A percentile compares a stretch with the other conserved stretches of the same genome.
phyloP scores from a whole-genome alignment of 2,113 vertebrate genomes.

The Noctilio leporinus region DNA sequence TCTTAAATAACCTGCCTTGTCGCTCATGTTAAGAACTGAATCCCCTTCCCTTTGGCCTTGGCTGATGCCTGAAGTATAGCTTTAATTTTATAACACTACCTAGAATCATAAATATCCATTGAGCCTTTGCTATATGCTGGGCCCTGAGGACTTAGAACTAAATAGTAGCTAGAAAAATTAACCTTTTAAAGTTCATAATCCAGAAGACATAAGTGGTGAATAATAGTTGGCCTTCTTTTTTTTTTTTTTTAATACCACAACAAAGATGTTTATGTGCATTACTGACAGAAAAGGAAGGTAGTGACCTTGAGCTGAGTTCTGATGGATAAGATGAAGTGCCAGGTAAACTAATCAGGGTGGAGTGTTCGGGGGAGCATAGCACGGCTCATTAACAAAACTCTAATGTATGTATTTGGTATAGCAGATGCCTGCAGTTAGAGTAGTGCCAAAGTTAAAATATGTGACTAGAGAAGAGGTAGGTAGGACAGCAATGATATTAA shows the following conservation, averaged over 20 bases:
- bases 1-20: not conserved
- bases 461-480: not conserved
- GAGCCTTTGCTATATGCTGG: not conserved
- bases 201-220: not conserved
- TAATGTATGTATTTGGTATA: not conserved
- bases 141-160: not conserved
- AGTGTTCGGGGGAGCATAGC: not conserved
- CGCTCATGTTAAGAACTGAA: not conserved
- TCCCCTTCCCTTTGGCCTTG: not conserved
- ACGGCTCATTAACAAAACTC: not conserved
- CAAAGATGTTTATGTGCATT: not conserved
- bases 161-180: not conserved
- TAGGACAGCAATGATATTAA: not conserved
- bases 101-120: not conserved
- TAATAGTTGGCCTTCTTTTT: not conserved
- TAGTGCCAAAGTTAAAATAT: not conserved
- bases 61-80: not conserved
- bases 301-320: not conserved
- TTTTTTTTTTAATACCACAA: not conserved
- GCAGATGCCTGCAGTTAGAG: not conserved
- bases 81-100: not conserved
- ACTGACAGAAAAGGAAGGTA: not conserved
- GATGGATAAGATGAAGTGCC: not conserved
- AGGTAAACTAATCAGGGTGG: not conserved
- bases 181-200: not conserved